Evolutionary conservation across 2,888 invertebrate species (phyloP), one percentile per base, ranked within the genome.

Genomic region (Metallyticus violacea): DNA sequence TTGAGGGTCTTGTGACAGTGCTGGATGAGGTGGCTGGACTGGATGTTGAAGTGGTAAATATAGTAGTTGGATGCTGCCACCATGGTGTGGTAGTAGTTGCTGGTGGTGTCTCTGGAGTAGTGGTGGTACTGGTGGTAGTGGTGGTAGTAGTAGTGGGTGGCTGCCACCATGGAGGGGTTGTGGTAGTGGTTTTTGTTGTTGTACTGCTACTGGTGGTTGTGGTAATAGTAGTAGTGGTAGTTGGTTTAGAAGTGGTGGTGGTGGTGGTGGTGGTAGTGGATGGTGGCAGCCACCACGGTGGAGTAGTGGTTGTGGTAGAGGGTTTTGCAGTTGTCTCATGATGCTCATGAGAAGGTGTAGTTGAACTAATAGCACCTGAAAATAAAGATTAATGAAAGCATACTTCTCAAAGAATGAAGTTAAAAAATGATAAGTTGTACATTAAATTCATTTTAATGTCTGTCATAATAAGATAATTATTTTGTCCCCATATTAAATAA

Each of bases 81-180:
- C 40, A 62, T 28, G 27, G 79, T 79, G 91, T 90, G 1, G 91
- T 90, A 6, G 90, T 90, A 29, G 89, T 85, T 25, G 88, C 85
- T 40, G 15, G 90, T 90, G 6, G 91, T 78, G 79, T 5, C 9
- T 89, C 89, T 22, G 87, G 87, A 7, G 89, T 88, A 26, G 89
- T 89, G n/a, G 88, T 89, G 90, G 86, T 22, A n/a, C n/a, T n/a
- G n/a, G 91, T 90, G 89, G 81, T 92, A 89, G 90, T 92, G 90
- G 89, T 91, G 89, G 92, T 89, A 6, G 90, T 89, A 0, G 90
- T 90, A 26, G 89, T 87, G 26, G 89, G 88, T 26, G 89, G 87
- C n/a, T 78, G 77, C 86, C 82, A 85, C 85, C 85, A 88, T 83
- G 93, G 92, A 85, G 92, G 91, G 0, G 93, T 92, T 2, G 92